phyloP scores from a whole-genome alignment of 2,797 vertebrate genomes.

The Hydrophis major region DNA sequence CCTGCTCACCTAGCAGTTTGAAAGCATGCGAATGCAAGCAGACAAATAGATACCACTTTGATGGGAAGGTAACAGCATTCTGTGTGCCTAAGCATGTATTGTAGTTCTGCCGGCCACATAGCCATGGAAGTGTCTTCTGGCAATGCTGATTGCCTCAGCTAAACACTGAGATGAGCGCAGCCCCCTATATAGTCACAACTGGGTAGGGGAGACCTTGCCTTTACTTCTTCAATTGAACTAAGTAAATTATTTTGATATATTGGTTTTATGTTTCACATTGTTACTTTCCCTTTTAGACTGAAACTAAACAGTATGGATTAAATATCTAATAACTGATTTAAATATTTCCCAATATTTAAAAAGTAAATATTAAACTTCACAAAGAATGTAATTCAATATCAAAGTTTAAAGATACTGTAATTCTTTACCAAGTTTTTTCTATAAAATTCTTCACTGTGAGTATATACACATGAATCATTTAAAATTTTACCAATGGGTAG shows the following conservation, averaged over 20 bases:
- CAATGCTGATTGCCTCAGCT: not conserved
- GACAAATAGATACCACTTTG: not conserved
- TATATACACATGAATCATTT: not conserved
- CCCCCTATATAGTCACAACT: not conserved
- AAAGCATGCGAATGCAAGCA: not conserved
- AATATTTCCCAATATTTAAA: not conserved
- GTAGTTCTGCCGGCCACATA: not conserved
- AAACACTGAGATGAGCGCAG: not conserved
- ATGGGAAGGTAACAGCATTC: not conserved
- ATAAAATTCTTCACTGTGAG: not conserved
- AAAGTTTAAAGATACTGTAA: not conserved
- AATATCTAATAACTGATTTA: not conserved
- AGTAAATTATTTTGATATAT: not conserved
- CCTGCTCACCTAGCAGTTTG: not conserved
- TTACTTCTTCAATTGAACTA: not conserved
- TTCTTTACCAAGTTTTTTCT: not conserved
- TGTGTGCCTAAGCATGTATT: not conserved
- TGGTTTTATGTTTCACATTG: too few species aligned
- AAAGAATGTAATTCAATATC: not conserved
- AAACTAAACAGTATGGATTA: not conserved
- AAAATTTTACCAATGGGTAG: not conserved
- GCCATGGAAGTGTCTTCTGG: not conserved
- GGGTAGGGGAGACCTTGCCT: not conserved
- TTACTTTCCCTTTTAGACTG: too few species aligned
- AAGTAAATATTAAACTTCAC: not conserved